Percentiles rank a stretch among this genome's conserved stretches.
phyloP scores from a whole-genome alignment of 1,140 invertebrate genomes.

The Octopus bimaculoides region DNA sequence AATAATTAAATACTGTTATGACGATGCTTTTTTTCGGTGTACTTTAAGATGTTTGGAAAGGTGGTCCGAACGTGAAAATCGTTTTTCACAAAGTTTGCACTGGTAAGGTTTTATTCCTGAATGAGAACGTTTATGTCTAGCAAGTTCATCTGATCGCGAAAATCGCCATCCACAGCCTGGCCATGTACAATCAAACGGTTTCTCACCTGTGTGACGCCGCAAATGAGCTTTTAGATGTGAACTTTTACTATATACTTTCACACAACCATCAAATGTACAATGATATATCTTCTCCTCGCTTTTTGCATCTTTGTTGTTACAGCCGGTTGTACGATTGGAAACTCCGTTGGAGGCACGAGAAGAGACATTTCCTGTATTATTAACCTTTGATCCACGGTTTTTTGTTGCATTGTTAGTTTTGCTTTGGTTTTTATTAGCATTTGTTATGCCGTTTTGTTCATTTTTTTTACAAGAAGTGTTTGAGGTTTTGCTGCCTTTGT shows the following conservation, averaged over 20 bases:
- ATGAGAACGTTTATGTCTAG: constrained; percentile 69
- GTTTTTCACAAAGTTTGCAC: constrained; percentile 73
- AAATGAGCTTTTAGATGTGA: constrained; percentile 88
- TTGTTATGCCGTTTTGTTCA: neutral
- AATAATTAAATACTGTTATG: neutral
- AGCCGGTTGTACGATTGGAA: neutral
- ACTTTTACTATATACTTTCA: constrained; percentile 84
- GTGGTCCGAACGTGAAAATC: constrained; percentile 69
- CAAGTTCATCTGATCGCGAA: constrained; percentile 88
- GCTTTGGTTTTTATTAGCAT: neutral
- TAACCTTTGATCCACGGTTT: neutral
- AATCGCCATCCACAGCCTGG: constrained; percentile 90
- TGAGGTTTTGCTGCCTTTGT: neutral
- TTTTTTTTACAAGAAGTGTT: neutral
- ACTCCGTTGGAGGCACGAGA: neutral
- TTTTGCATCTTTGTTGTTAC: constrained; percentile 25
- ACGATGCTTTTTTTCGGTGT: constrained; percentile 61
- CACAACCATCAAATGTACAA: constrained; percentile 65
- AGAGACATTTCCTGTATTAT: neutral
- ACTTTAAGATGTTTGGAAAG: constrained; percentile 75
- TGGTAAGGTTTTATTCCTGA: constrained; percentile 59
- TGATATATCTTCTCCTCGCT: constrained; percentile 63
- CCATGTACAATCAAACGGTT: constrained; percentile 90
- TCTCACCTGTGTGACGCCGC: constrained; percentile 89
- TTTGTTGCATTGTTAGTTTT: neutral